Evolutionary conservation across 2,113 vertebrate species (phyloP).

Genomic region (Amblyopsis rosae): DNA sequence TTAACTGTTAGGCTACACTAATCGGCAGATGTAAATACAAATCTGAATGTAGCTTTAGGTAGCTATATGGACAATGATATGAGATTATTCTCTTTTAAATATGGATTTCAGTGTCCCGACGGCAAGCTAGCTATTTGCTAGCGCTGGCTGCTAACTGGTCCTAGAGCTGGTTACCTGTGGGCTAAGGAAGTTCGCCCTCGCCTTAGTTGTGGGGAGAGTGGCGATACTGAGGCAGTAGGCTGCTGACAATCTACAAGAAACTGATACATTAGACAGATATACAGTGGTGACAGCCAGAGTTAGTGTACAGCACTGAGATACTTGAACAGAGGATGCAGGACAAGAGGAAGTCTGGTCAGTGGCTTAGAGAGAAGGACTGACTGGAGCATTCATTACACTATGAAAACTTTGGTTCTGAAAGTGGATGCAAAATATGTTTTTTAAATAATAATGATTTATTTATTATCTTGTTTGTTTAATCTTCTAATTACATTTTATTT

Average conservation of each 20-base stretch:
- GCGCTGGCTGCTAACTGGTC: constrained; percentile 5
- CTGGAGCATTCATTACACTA: too few species aligned
- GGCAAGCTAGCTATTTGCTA: constrained; percentile 8
- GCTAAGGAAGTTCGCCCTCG: constrained; percentile 82
- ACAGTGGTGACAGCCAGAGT: constrained; percentile 88
- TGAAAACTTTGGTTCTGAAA: too few species aligned
- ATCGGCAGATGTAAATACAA: constrained; percentile 3
- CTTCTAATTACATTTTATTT: too few species aligned
- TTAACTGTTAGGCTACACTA: too few species aligned
- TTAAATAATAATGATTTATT: too few species aligned
- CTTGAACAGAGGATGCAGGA: constrained; percentile 70
- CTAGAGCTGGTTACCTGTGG: constrained; percentile 85
- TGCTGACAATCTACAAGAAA: constrained; percentile 99
- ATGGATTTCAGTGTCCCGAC: constrained; percentile 8
- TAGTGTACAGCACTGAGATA: constrained; percentile 70
- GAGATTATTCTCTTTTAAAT: neutral
- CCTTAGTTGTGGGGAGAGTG: constrained; percentile 94
- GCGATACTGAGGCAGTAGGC: constrained; percentile 96
- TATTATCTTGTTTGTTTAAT: too few species aligned
- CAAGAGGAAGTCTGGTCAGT: too few species aligned
- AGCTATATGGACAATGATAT: neutral
- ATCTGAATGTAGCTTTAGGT: constrained; percentile 1
- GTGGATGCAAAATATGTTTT: too few species aligned
- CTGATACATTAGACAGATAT: constrained; percentile 99
- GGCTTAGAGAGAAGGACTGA: neutral